Conservation (phyloP, 2,888 invertebrate genomes). For the Drosophila quinaria region DNA sequence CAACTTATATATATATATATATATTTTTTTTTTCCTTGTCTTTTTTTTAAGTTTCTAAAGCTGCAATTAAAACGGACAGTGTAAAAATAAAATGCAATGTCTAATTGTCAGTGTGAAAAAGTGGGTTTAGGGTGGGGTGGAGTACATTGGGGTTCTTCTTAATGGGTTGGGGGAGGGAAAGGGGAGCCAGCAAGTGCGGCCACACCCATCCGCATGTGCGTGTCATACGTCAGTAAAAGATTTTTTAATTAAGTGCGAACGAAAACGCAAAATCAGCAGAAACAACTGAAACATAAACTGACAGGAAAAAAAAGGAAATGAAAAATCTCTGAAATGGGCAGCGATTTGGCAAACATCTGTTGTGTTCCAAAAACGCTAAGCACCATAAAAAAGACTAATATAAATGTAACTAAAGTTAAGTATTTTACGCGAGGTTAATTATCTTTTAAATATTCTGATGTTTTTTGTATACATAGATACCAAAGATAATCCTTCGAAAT, state of each 20-base stretch:
- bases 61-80: conserved; percentile 26
- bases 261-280: conserved; percentile 41
- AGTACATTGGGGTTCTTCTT: neutral
- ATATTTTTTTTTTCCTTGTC: neutral
- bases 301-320: neutral
- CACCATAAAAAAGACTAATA: neutral
- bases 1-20: neutral
- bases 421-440: too few relatives aligned
- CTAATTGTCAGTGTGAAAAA: conserved; percentile 19
- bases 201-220: conserved; percentile 45
- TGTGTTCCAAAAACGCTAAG: neutral
- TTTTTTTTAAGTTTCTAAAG: conserved; percentile 24
- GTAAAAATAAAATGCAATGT: conserved; percentile 25
- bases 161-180: neutral
- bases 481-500: too few relatives aligned
- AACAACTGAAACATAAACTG: neutral
- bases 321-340: neutral
- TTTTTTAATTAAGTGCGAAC: conserved; percentile 70
- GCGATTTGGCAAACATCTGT: conserved; percentile 2
- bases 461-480: too few relatives aligned
- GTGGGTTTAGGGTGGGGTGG: neutral
- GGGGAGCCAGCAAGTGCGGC: neutral
- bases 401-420: neutral
- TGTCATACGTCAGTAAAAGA: conserved; percentile 64
- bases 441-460: too few relatives aligned